Evolutionary conservation across 2,113 vertebrate species (phyloP), one percentile per base, ranked within the genome.

Genomic region (Cyanoderma ruficeps): DNA sequence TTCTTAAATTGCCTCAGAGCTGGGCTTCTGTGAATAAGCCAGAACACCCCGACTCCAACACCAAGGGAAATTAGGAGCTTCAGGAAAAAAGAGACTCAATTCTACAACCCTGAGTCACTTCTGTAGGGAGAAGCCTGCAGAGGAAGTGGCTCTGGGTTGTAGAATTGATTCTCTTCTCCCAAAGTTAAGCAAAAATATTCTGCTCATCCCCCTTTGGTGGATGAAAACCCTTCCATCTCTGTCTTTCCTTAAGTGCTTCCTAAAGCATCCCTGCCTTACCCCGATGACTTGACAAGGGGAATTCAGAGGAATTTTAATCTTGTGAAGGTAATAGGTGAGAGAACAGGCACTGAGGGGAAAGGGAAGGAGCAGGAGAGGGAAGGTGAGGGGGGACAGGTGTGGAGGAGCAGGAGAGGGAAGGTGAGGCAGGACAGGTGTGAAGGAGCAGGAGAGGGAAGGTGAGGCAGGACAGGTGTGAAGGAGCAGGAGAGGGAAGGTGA

Each of bases 251-350:
- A n/a, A 47, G 52, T 1, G 9, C 37, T 79, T 70, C 69, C 39
- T 20, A 31, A 61, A 27, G 41, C 52, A 61, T 67, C 20, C 17
- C 67, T 50, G 18, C 2, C 2, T 69, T 30, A 17, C 6, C 44
- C 86, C 6, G 33, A 13, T 7, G n/a, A 28, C 57, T 9, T 70
- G 39, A 47, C 24, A 28, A 35, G 55, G 1, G n/a, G 41, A 79
- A 80, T n/a, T 47, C 21, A 27, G 61, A 69, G 27, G 77, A 46
- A 24, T 33, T 44, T 39, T 18, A 10, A 33, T 8, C 5, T 30
- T 7, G 1, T 0, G 12, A 24, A 44, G 68, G 21, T 9, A n/a
- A 50, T 0, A 35, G 41, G 22, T n/a, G 47, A 83, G 65, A 12
- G 35, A 46, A 14, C 4, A 30, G 23, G 46, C 33, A 13, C 8